These are phyloP conservation scores for Astreopora myriophthalma DNA, from an alignment of 64 coral and sea anemone genomes.

Conservation along the genomic window DNA sequence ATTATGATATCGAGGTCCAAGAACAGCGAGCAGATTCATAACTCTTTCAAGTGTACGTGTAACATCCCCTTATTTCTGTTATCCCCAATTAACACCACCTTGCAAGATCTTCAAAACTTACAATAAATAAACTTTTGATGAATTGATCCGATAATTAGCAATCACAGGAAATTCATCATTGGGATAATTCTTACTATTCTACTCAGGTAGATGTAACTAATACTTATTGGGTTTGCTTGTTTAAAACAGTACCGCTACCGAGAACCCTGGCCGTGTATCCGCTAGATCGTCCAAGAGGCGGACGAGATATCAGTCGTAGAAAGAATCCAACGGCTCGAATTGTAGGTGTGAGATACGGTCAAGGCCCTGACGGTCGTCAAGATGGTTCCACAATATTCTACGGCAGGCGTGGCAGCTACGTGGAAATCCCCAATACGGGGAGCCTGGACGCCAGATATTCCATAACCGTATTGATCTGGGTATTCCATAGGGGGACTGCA, in stretches of 20 bases:
- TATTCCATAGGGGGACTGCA: conserved; percentile 33
- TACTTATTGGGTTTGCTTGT: background rate
- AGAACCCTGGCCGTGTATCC: conserved; percentile 54
- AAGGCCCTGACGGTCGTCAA: conserved; percentile 58
- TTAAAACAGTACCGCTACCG: conserved; percentile 23
- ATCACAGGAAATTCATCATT: too few relatives aligned
- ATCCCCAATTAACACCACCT: too few relatives aligned
- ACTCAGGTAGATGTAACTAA: background rate
- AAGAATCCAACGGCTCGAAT: conserved; percentile 37
- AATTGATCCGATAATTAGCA: too few relatives aligned
- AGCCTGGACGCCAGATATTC: conserved; percentile 68
- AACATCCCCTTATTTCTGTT: too few relatives aligned
- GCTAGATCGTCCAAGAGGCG: conserved; percentile 5
- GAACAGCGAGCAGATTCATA: too few relatives aligned
- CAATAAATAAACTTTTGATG: too few relatives aligned
- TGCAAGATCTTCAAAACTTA: too few relatives aligned
- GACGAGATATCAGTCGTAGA: conserved; percentile 42
- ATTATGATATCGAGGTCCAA: too few relatives aligned
- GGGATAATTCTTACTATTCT: too few relatives aligned
- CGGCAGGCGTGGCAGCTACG: conserved; percentile 54
- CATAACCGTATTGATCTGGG: conserved; percentile 76
- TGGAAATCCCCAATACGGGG: conserved; percentile 78
- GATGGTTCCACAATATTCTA: conserved; percentile 38
- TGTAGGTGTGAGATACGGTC: background rate
- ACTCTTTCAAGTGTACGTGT: too few relatives aligned